phyloP scores from a whole-genome alignment of 2,113 vertebrate genomes.

The Egretta garzetta region DNA sequence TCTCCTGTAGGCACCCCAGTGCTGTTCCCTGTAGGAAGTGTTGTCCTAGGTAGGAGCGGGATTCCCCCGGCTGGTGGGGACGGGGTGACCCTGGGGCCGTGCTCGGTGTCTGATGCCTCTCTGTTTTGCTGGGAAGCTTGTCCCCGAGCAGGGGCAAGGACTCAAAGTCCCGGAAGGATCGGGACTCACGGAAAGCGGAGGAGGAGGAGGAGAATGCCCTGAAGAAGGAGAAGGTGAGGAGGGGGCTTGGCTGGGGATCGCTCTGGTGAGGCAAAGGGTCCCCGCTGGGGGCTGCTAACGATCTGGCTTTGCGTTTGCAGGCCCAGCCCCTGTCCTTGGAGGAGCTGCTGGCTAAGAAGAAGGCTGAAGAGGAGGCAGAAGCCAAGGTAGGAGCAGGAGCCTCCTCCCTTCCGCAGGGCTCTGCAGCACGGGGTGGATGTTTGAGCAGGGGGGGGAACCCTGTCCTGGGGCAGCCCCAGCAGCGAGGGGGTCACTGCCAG shows the following conservation, averaged over 20 bases:
- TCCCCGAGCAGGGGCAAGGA: conserved; percentile 89
- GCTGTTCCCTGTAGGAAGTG: fast-evolving
- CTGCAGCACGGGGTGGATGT: fast-evolving
- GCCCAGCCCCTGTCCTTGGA: conserved; percentile 92
- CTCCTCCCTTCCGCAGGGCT: fast-evolving
- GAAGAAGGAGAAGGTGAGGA: conserved; percentile 86
- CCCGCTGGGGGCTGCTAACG: neutral
- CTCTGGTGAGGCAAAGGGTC: neutral
- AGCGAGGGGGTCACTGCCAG: fast-evolving
- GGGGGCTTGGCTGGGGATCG: fast-evolving
- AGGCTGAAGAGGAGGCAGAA: conserved; percentile 95
- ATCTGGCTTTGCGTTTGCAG: conserved; percentile 47
- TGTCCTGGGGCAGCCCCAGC: neutral
- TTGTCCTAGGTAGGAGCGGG: no score
- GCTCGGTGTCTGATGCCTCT: fast-evolving
- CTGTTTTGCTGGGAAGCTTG: conserved; percentile 69
- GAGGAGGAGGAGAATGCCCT: conserved; percentile 88
- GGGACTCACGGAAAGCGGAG: conserved; percentile 83
- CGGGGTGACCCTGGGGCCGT: fast-evolving
- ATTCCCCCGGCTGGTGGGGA: fast-evolving
- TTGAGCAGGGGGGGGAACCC: fast-evolving
- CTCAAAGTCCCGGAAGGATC: conserved; percentile 85
- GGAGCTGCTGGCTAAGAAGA: conserved; percentile 96
- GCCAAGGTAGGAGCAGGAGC: conserved; percentile 81
- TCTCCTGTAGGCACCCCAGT: fast-evolving